These are phyloP conservation scores for Limnephilus auricula DNA, from an alignment of 2,888 invertebrate species.

Conservation along the genomic window DNA sequence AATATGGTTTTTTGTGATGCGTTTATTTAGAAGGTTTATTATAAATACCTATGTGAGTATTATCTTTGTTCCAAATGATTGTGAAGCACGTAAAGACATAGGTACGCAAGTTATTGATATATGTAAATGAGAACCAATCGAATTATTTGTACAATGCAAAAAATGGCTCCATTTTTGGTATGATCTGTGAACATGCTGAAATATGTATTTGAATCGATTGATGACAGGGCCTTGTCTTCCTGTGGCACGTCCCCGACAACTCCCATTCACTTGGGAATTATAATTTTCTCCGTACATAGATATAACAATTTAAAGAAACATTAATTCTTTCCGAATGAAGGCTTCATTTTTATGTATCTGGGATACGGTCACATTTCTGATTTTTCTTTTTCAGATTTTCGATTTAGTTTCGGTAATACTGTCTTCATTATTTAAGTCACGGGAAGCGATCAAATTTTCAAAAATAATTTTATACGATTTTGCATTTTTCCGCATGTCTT, in stretches of 20 bases:
- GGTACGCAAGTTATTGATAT: not conserved
- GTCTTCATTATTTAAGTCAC: too few relatives aligned
- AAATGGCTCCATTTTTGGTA: not conserved
- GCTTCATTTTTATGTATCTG: too few relatives aligned
- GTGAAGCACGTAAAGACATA: not conserved
- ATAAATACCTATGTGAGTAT: not conserved
- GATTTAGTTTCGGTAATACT: too few relatives aligned
- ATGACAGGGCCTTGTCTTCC: not conserved
- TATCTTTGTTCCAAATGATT: not conserved
- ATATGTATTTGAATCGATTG: not conserved
- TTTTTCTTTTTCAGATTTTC: too few relatives aligned
- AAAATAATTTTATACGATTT: too few relatives aligned
- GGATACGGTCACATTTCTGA: too few relatives aligned
- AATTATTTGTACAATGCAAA: not conserved
- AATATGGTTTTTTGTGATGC: not conserved
- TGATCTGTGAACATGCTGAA: not conserved
- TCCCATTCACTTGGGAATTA: not conserved
- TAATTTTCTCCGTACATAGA: too few relatives aligned
- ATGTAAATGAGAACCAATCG: not conserved
- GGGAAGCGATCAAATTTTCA: too few relatives aligned
- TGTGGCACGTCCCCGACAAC: not conserved
- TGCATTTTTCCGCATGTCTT: too few relatives aligned
- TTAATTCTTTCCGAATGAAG: too few relatives aligned
- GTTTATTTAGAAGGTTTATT: not conserved
- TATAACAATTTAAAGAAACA: too few relatives aligned